Evolutionary conservation across 2,113 vertebrate species (phyloP).

Genomic region (Cyprinodon brontotheroides): DNA sequence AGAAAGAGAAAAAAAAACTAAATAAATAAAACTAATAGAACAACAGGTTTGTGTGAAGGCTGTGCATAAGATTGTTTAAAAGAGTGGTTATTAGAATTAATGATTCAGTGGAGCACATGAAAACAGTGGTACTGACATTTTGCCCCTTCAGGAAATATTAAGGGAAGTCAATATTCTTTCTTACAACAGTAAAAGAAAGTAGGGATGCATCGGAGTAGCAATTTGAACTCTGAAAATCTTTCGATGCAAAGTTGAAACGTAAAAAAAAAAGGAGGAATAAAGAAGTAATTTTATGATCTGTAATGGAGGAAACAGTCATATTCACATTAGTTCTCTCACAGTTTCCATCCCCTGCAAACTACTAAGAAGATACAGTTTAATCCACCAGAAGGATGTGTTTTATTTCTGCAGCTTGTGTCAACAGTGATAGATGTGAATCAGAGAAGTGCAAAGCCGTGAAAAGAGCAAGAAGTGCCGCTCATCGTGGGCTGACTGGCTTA

Average conservation of each 20-base stretch:
- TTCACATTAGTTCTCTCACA: constrained; percentile 9
- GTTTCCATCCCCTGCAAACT: not conserved
- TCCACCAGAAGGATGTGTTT: constrained; percentile 30
- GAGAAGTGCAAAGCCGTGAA: constrained; percentile 45
- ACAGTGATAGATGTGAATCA: constrained; percentile 58
- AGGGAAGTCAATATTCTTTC: constrained; percentile 37
- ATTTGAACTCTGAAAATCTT: constrained; percentile 33
- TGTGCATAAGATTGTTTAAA: constrained; percentile 55
- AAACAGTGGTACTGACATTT: constrained; percentile 55
- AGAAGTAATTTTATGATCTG: constrained; percentile 12
- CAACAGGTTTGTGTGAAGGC: constrained; percentile 49
- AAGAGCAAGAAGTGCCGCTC: constrained; percentile 47
- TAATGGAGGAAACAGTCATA: not conserved
- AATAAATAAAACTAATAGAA: constrained; percentile 48
- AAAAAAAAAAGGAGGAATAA: constrained; percentile 35
- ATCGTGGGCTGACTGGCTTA: constrained; percentile 70
- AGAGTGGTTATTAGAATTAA: constrained; percentile 32
- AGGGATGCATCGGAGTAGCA: constrained; percentile 49
- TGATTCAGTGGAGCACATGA: constrained; percentile 47
- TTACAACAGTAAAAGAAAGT: constrained; percentile 37
- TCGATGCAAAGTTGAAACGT: constrained; percentile 12
- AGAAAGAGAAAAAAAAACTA: constrained; percentile 37
- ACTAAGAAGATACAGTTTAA: constrained; percentile 19
- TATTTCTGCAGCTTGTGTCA: constrained; percentile 40
- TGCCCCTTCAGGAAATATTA: constrained; percentile 42